Base-by-base conservation (phyloP, 2,888 invertebrate species). In the Drosophila fulvimacula region DNA sequence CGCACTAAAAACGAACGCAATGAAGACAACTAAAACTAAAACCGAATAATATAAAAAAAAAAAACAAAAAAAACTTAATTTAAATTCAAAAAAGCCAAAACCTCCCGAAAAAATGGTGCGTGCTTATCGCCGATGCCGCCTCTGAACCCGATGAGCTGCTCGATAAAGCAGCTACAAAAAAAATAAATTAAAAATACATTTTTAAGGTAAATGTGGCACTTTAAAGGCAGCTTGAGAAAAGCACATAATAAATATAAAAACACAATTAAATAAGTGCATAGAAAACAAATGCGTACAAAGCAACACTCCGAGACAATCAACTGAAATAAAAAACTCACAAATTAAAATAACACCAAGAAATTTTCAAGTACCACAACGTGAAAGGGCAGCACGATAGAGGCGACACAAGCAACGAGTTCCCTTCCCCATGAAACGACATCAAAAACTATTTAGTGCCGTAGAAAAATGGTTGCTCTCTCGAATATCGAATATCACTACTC, bases 171-270 rank as follows among this genome's bases (percentile, higher is more conserved):
- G 68, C 85, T 63, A 79, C 73, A 48, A 89, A 90, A 90, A 90
- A 51, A 52, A 89, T 89, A 89, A 88, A 90, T 88, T 90, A 88
- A 86, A 88, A 90, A 89, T 76, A 89, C 88, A 90, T 89, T 90
- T 89, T 86, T 79, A 78, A 58, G 81, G 78, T 78, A 90, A 88
- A 89, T 85, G 90, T 86, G 78, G 73, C 81, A 81, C 88, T 89
- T 88, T 81, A 79, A 82, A 88, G 76, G 68, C 73, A 82, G 70
- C 73, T 76, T 63, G 73, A 76, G 79, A 69, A 85, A 76, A 88
- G 72, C 86, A 89, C 75, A 82, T 75, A 88, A 89, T 86, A 88
- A 89, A 88, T 88, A 85, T 88, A 75, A 76, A 89, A 79, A 69
- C 72, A 85, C 84, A 88, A 85, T 88, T 79, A 88, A 89, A 79